These are phyloP conservation scores for Tursiops truncatus DNA, from an alignment of 2,113 vertebrate species.

Conservation along the genomic window DNA sequence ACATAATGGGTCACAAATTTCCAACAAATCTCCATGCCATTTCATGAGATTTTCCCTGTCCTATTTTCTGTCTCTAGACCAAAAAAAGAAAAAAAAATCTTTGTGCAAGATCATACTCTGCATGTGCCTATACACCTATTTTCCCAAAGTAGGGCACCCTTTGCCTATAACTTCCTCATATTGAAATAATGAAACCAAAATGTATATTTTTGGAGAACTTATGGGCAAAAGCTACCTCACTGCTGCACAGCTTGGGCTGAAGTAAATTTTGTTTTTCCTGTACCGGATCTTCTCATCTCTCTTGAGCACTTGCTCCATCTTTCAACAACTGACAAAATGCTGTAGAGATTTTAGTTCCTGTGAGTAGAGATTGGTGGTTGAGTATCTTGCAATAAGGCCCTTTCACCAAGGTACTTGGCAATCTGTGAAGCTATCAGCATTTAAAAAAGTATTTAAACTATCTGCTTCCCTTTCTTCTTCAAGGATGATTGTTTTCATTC, in stretches of 20 bases:
- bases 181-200: neutral
- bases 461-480: neutral
- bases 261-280: neutral
- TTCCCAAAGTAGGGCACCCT: neutral
- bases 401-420: neutral
- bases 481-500: neutral
- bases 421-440: neutral
- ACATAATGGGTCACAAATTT: neutral
- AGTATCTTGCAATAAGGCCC: neutral
- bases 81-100: neutral
- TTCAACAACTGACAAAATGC: neutral
- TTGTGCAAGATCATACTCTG: neutral
- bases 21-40: accelerated
- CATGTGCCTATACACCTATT: neutral
- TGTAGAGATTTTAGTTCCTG: neutral
- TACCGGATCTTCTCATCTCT: neutral
- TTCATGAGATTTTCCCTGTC: neutral
- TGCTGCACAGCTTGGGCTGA: neutral
- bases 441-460: neutral
- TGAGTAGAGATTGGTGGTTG: neutral
- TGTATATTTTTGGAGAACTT: neutral
- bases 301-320: neutral
- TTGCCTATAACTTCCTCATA: neutral
- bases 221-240: neutral
- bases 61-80: neutral